A percentile compares a stretch with the other conserved stretches of the same genome.
Evolutionary conservation across 2,797 vertebrate genomes (phyloP).

Genomic region (Garrulus glandarius): DNA sequence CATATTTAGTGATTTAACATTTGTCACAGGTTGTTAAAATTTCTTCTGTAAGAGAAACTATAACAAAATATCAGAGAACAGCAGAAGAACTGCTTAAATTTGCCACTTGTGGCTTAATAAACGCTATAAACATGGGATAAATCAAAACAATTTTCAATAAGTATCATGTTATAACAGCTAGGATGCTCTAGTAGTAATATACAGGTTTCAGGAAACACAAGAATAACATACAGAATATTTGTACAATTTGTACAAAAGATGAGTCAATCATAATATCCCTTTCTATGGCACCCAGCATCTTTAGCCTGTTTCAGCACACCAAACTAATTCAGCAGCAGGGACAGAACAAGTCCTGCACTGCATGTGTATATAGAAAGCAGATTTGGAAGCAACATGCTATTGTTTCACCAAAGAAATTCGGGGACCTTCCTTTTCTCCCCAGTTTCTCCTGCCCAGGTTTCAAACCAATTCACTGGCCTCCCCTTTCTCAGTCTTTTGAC

Average conservation of each 20-base stretch:
- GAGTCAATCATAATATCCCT: not conserved
- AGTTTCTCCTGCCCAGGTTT: not conserved
- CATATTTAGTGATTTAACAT: not conserved
- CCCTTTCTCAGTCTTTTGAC: not conserved
- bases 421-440: not conserved
- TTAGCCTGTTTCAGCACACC: not conserved
- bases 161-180: not conserved
- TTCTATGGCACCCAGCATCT: not conserved
- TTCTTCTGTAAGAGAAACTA: not conserved
- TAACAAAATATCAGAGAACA: not conserved
- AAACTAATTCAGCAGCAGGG: not conserved
- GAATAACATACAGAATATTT: not conserved
- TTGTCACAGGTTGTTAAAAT: not conserved
- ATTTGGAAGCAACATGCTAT: not conserved
- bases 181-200: not conserved
- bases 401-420: not conserved
- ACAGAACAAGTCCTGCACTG: not conserved
- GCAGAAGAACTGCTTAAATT: not conserved
- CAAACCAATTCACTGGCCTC: not conserved
- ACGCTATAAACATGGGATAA: not conserved
- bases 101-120: not conserved
- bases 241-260: not conserved
- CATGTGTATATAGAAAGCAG: not conserved
- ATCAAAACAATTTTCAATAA: not conserved
- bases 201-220: not conserved